Evolutionary conservation across 2,797 vertebrate genomes (phyloP), one percentile per base, ranked within the genome.

Genomic region (Macroramphosus scolopax): DNA sequence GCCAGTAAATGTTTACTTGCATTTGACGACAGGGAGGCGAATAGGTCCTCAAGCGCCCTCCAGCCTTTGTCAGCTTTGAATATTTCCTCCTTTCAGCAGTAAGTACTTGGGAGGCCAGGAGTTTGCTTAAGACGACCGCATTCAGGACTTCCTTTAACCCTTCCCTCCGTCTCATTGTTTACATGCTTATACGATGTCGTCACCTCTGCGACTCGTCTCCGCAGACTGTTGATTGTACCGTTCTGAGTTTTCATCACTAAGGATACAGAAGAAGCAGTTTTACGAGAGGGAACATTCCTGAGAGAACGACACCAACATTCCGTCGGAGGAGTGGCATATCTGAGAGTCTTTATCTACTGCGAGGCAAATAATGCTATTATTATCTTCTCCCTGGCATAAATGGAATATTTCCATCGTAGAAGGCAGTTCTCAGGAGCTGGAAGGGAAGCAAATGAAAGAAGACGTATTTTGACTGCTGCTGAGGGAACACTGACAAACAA

Each of bases 241-340:
- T 54, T 76, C 67, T 35, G 17, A 42, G 30, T 58, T 64, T 28
- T 48, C 57, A 61, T 68, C 36, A 37, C 45, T 4, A 16, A 61
- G 39, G 55, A 52, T 37, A 42, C 54, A 33, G 32, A 51, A 31
- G n/a, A 32, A 41, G 37, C 26, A 41, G 32, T 51, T 76, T 75
- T 39, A 72, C 51, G 14, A 13, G 50, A 68, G 75, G 69, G 59
- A 68, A 67, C 45, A 78, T 81, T 84, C 72, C 75, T 63, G 51
- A 63, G 50, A 68, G 63, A 33, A 52, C 52, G 65, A 75, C 69
- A 78, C 50, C 52, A 45, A 63, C 51, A 71, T 65, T 75, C 56
- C 65, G 58, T 32, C 35, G 6, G 20, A 51, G 69, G 72, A 68
- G 73, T 79, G 73, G 60, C 53, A 20, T 41, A 29, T 61, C 18